Evolutionary conservation across 1,140 invertebrate genomes (phyloP).

Genomic region (Akabosia matsudoensis): DNA sequence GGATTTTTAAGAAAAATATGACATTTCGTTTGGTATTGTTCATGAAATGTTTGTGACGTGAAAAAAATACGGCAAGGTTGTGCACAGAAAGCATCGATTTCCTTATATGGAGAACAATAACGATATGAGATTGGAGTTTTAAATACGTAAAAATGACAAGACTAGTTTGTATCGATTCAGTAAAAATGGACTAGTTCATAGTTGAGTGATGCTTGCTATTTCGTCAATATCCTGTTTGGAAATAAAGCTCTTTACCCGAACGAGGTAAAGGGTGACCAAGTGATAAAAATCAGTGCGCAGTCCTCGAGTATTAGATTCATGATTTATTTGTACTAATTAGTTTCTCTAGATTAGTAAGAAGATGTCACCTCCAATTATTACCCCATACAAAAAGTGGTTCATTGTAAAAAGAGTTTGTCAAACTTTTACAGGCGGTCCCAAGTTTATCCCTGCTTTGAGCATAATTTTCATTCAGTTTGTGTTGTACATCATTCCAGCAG

Average conservation of each 20-base stretch:
- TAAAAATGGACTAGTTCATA: too few relatives aligned
- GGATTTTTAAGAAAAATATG: too few relatives aligned
- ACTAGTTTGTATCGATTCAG: not conserved
- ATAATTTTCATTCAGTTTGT: conserved; percentile 32
- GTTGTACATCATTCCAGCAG: conserved; percentile 28
- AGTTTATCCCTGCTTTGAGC: not conserved
- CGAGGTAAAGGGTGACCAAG: not conserved
- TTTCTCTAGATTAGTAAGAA: not conserved
- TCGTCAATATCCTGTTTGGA: not conserved
- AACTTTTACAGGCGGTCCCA: conserved; percentile 36
- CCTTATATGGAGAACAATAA: too few relatives aligned
- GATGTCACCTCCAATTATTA: conserved; percentile 41
- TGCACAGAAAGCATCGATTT: too few relatives aligned
- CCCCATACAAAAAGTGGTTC: conserved; percentile 37
- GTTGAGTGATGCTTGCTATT: too few relatives aligned
- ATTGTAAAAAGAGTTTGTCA: conserved; percentile 32
- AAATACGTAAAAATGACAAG: not conserved
- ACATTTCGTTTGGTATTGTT: too few relatives aligned
- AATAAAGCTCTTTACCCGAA: not conserved
- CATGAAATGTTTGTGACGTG: too few relatives aligned
- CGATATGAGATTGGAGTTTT: too few relatives aligned
- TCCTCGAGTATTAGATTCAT: not conserved
- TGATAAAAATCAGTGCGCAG: not conserved
- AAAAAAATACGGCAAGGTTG: too few relatives aligned
- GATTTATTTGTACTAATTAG: not conserved